Evolutionary conservation across 2,797 vertebrate species (phyloP).

Genomic region (Fistularia tabacaria): DNA sequence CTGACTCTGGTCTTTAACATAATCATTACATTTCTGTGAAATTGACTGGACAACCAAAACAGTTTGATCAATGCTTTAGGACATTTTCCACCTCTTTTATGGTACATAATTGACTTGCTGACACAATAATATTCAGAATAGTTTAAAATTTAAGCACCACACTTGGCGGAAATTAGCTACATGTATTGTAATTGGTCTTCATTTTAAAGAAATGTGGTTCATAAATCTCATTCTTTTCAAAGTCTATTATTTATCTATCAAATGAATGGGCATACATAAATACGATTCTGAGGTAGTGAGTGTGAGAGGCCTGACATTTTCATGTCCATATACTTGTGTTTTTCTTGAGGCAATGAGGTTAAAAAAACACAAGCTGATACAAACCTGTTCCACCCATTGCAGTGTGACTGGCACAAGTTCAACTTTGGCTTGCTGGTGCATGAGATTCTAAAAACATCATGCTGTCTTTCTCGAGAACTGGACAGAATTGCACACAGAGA

Average conservation of each 20-base stretch:
- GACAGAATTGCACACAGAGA: slow-evolving; percentile 47
- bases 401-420: slow-evolving; percentile 33
- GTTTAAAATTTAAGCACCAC: too few relatives aligned
- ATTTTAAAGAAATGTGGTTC: too few relatives aligned
- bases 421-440: slow-evolving; percentile 48
- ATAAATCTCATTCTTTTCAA: too few relatives aligned
- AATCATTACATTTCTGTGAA: too few relatives aligned
- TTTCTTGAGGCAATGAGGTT: slow-evolving; percentile 11
- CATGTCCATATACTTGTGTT: slow-evolving; percentile 6
- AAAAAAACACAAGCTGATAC: slow-evolving; percentile 13
- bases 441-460: slow-evolving; percentile 53
- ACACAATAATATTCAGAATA: too few relatives aligned
- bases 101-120: too few relatives aligned
- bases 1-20: too few relatives aligned
- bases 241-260: background rate
- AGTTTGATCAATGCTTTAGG: too few relatives aligned
- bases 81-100: too few relatives aligned
- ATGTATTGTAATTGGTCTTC: too few relatives aligned
- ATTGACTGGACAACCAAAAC: too few relatives aligned
- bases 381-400: slow-evolving; percentile 41
- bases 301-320: background rate
- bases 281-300: background rate
- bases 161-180: too few relatives aligned
- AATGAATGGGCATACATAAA: slow-evolving; percentile 3
- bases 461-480: slow-evolving; percentile 57